Evolutionary conservation across 2,113 vertebrate genomes (phyloP).

Genomic region (Paracanthobrama guichenoti): DNA sequence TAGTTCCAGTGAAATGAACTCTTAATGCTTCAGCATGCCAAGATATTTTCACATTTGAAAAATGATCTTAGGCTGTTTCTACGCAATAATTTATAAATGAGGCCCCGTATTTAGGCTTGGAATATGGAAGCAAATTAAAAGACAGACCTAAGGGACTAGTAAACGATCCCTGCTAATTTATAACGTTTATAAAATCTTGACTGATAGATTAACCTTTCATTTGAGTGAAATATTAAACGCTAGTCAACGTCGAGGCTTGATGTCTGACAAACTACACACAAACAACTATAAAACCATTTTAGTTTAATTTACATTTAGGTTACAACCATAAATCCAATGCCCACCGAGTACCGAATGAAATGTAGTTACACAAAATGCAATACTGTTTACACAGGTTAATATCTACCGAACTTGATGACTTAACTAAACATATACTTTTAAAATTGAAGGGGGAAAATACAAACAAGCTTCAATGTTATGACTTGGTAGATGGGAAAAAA

Average conservation of each 20-base stretch:
- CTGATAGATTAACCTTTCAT: too few species aligned
- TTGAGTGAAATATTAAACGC: too few species aligned
- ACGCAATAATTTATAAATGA: too few species aligned
- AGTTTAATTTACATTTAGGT: conserved; percentile 69
- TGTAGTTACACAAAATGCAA: conserved; percentile 7
- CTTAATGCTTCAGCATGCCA: too few species aligned
- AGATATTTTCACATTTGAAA: too few species aligned
- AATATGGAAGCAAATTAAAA: too few species aligned
- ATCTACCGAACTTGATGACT: neutral
- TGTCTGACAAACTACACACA: neutral
- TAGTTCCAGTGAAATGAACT: too few species aligned
- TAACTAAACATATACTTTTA: neutral
- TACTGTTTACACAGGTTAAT: neutral
- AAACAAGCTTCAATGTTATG: conserved; percentile 1
- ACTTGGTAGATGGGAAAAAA: neutral
- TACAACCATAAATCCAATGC: conserved; percentile 57
- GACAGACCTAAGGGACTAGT: too few species aligned
- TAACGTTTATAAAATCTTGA: too few species aligned
- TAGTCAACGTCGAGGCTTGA: neutral
- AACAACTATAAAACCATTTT: conserved; percentile 40
- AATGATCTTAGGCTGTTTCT: too few species aligned
- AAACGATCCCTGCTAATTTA: too few species aligned
- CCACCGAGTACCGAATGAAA: conserved; percentile 24
- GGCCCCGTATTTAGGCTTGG: too few species aligned
- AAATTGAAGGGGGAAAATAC: neutral